phyloP scores from a whole-genome alignment of 2,797 vertebrate genomes.

The Denticeps clupeoides region DNA sequence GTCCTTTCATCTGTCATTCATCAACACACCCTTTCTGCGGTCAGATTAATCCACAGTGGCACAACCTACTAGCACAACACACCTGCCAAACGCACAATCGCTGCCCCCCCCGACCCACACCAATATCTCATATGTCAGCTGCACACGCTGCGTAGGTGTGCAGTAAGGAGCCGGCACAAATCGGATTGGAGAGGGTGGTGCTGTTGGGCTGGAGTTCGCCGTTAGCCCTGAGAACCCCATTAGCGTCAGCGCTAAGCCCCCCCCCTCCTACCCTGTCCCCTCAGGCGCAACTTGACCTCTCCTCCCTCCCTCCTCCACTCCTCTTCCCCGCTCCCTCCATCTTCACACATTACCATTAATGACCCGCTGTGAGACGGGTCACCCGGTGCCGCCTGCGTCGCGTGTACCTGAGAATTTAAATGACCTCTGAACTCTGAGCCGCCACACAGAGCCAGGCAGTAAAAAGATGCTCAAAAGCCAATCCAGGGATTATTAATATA shows the following conservation, averaged over 20 bases:
- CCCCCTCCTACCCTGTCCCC: conserved; percentile 53
- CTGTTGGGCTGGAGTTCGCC: conserved; percentile 23
- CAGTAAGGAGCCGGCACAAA: conserved; percentile 49
- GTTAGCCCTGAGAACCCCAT: conserved; percentile 43
- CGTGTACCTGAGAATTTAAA: too few relatives aligned
- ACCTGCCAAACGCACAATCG: conserved; percentile 4
- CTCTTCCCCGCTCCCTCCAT: conserved; percentile 3
- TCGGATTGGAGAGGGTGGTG: conserved; percentile 44
- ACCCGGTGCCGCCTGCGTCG: conserved; percentile 5
- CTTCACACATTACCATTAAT: conserved; percentile 32
- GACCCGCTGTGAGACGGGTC: conserved; percentile 23
- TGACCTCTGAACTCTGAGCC: too few relatives aligned
- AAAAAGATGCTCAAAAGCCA: too few relatives aligned
- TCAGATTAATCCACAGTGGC: too few relatives aligned
- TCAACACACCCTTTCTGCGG: too few relatives aligned
- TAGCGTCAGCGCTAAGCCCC: conserved; percentile 56
- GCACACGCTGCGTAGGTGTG: conserved; percentile 42
- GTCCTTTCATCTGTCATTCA: too few relatives aligned
- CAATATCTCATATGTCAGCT: conserved; percentile 14
- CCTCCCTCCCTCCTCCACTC: conserved; percentile 28
- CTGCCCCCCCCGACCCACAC: too few relatives aligned
- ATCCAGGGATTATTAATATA: too few relatives aligned
- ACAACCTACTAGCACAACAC: too few relatives aligned
- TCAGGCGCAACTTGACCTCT: conserved; percentile 59
- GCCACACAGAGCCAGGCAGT: too few relatives aligned